Evolutionary conservation across 2,888 invertebrate species (phyloP), one percentile per base, ranked within the genome.

Genomic region (Lottia scabra): DNA sequence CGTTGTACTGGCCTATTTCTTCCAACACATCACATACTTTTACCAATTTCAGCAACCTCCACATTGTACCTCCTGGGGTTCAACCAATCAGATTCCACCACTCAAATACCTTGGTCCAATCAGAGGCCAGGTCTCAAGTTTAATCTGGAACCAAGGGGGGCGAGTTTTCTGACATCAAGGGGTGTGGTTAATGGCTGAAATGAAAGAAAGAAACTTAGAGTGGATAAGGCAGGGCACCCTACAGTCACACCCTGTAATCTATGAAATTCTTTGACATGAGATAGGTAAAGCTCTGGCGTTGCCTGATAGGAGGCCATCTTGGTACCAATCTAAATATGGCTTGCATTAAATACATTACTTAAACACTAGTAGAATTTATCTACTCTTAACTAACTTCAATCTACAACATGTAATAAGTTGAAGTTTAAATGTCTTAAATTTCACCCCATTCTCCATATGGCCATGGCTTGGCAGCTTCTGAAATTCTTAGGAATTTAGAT

Each of bases 41-140:
- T 84, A 83, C 84, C 85, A 83, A 84, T 86, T 85, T 84, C 81
- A 86, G 84, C 72, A 74, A 78, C 80, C 80, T 80, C 76, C 72
- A 76, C 79, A 79, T 77, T 78, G 77, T 80, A 78, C 80, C 79
- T 76, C 79, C 76, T 75, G 78, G 75, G 73, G 77, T 72, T 69
- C 72, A 77, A 73, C 85, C 85, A 85, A 84, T 85, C 81, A 81
- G 78, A 78, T 70, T n/a, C 56, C 76, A 71, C 74, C 73, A 78
- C 73, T 71, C 67, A 63, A 72, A 71, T 72, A 70, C 46, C 75
- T 71, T 72, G 73, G 74, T 45, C 81, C 80, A 81, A 80, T 81
- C 75, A 77, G 70, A 72, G 45, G 65, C 46, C 63, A 77, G 75
- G 38, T 77, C 77, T 78, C 79, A 78, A 73, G 77, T 78, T 76